Evolutionary conservation across 1,140 invertebrate genomes (phyloP).

Genomic region (Prorops nasuta): DNA sequence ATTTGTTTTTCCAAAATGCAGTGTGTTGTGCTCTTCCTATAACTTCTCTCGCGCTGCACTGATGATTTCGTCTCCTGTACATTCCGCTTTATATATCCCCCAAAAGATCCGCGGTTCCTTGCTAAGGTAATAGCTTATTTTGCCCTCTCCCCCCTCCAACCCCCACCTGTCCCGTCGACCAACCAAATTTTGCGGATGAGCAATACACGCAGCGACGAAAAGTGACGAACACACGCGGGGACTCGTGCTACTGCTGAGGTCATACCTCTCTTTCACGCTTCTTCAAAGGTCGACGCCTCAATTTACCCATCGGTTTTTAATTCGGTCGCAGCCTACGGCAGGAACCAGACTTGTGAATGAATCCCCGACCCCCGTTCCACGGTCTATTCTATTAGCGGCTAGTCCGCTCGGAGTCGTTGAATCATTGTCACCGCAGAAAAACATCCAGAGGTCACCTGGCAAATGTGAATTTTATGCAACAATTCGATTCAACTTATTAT

Average conservation of each 20-base stretch:
- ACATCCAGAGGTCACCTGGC: too few relatives aligned
- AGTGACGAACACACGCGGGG: not conserved
- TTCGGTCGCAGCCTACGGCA: too few relatives aligned
- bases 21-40: not conserved
- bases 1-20: not conserved
- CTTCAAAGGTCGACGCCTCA: conserved; percentile 9
- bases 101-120: conserved; percentile 23
- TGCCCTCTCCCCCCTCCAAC: conserved; percentile 4
- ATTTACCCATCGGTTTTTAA: not conserved
- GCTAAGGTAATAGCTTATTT: conserved; percentile 25
- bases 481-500: too few relatives aligned
- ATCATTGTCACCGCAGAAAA: too few relatives aligned
- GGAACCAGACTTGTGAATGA: not conserved
- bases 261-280: conserved; percentile 1
- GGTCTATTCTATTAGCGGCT: too few relatives aligned
- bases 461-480: too few relatives aligned
- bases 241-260: conserved; percentile 8
- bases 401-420: too few relatives aligned
- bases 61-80: conserved; percentile 13
- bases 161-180: conserved; percentile 10
- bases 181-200: conserved; percentile 24
- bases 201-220: not conserved
- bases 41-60: conserved; percentile 26
- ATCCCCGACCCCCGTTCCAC: too few relatives aligned
- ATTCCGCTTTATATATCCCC: conserved; percentile 34